Conservation (phyloP, 2,797 vertebrate species). For the Pseudotriccus pelzelni region DNA sequence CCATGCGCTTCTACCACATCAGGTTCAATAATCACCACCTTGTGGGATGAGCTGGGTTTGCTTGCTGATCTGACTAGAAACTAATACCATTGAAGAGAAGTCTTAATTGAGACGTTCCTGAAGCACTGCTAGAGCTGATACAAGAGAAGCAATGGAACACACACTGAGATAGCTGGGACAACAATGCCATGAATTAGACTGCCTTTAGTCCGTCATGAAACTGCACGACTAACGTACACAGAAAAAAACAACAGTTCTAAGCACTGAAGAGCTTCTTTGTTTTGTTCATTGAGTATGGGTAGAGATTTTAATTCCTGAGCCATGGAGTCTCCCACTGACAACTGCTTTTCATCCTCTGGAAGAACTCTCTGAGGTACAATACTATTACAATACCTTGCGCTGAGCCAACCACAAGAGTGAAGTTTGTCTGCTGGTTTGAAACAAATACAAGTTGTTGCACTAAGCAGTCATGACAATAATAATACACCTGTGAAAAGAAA, state of each 20-base stretch:
- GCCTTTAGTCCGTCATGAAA: not conserved
- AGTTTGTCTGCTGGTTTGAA: not conserved
- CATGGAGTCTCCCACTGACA: not conserved
- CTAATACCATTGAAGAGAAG: not conserved
- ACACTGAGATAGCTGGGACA: not conserved
- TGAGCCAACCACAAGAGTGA: not conserved
- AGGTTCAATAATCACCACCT: not conserved
- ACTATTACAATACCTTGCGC: not conserved
- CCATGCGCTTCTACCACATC: no score
- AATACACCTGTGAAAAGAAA: not conserved
- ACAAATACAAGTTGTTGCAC: not conserved
- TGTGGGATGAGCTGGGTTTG: not conserved
- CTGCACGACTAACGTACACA: not conserved
- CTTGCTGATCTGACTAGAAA: not conserved
- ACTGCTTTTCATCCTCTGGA: not conserved
- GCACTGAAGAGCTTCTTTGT: not conserved
- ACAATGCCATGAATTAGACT: not conserved
- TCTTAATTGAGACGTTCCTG: not conserved
- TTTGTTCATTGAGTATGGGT: not conserved
- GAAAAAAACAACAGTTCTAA: not conserved
- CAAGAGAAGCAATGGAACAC: not conserved
- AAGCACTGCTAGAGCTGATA: not conserved
- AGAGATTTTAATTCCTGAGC: not conserved
- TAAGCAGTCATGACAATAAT: not conserved
- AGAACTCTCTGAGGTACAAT: not conserved